Base-by-base conservation (phyloP, 30 jellyfish, hydroid and myxozoan species). In the Rhopilema esculentum region DNA sequence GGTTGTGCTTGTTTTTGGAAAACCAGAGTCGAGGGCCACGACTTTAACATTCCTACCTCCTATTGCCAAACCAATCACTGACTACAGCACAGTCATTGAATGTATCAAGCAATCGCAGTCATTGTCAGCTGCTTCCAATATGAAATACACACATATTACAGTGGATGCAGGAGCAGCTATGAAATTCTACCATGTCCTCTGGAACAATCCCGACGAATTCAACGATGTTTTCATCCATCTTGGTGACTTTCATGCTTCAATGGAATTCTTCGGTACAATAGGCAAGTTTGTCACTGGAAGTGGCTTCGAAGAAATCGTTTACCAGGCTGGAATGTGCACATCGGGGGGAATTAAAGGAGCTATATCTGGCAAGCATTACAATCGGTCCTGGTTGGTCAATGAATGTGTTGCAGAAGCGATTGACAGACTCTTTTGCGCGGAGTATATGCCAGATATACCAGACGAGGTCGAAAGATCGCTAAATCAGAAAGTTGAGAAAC, bases 341-440 rank as follows among this genome's bases (percentile, higher is more conserved):
- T 83, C 92, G 21, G 92, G 89, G 27, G 74, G 90, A 7, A 31
- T 84, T 27, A 28, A 73, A 27, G 93, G 93, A 25, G 93, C 68
- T 12, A 8, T 84, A 15, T 19, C 72, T 30, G 93, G 93, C 26
- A 63, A 69, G 79, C 93, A 84, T 31, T 84, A 84, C 89, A 84
- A 84, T 48, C 50, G 92, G 18, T 8, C 70, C 49, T 86, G 95
- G 95, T 15, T 67, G 73, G 66, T 86, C 20, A 86, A 86, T 31
- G 89, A 79, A 29, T 9, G 79, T 65, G 26, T 79, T 63, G 81
- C 82, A 22, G 89, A 79, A 48, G 89, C 82, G 21, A 63, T 53
- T 26, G 82, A 79, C 49, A 79, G 89, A 29, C 67, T 79, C 29
- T 79, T 79, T 63, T 79, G 78, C 32, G 79, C 27, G 63, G 80